Base-by-base conservation (phyloP, 2,113 vertebrate species). In the Nannospalax galili region DNA sequence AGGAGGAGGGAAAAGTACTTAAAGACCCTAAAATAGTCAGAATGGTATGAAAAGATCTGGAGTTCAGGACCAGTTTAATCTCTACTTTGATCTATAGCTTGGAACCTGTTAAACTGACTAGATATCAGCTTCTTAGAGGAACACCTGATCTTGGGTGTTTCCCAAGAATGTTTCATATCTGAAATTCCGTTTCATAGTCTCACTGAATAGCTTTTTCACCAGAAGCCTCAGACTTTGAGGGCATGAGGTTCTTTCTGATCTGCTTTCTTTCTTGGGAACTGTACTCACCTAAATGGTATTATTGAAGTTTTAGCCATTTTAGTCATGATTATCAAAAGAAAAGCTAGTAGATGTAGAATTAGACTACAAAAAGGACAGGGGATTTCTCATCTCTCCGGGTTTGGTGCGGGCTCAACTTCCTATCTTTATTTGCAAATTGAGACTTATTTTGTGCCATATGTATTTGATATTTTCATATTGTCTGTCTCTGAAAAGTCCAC, bases 241-340 rank as follows among this genome's bases (percentile, higher is more conserved):
- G 15, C 58, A 30, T 74, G 30, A 74, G n/a, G 40, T 40, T 30
- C 64, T 87, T 87, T 94, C 64, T 87, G 9, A 16, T 73, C 60
- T 93, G 48, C 85, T 92, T 84, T 86, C 40, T 67, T 92, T 88
- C 45, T 93, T 24, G 42, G 62, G 75, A 90, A 72, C 69, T 86
- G 93, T 72, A 65, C 67, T 86, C 75, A 86, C 24, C 64, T 90
- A 86, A 52, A 69, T 8, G 67, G 7, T 88, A 12, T 24, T 69
- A 80, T 65, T 86, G 69, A 67, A 62, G 32, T 94, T 96, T 78
- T 7, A 87, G 8, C 42, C 17, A 24, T 69, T 81, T 91, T 92
- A 65, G 92, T 15, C 17, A 14, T 56, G 20, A 90, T 80, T 93
- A 85, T 67, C 40, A 78, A 90, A 88, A 84, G 79, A 91, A 81